Percentiles rank a stretch among this genome's conserved stretches.
These are phyloP conservation scores for Halictus ligatus DNA, from an alignment of 2,888 invertebrate genomes.

Conservation along the genomic window DNA sequence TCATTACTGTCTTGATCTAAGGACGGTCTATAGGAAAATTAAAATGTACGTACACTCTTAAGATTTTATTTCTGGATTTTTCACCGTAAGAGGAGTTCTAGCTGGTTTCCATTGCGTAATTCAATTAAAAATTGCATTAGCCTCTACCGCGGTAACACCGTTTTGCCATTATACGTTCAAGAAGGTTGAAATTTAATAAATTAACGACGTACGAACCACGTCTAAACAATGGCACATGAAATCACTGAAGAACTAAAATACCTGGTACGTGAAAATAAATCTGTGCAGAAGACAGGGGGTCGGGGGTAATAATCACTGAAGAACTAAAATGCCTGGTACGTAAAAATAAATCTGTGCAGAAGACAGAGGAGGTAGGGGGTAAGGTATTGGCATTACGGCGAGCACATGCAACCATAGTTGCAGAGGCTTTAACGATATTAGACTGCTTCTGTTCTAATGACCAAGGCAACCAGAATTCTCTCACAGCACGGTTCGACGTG, in stretches of 20 bases:
- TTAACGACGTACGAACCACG: not conserved
- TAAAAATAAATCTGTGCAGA: not conserved
- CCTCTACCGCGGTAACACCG: not conserved
- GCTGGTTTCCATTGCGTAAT: not conserved
- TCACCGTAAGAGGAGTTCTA: not conserved
- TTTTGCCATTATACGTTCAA: not conserved
- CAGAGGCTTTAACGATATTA: conserved; percentile 64
- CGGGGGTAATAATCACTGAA: no score
- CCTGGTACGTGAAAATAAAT: not conserved
- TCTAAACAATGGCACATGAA: not conserved
- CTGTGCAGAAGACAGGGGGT: not conserved
- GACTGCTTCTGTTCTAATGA: conserved; percentile 70
- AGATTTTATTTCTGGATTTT: not conserved
- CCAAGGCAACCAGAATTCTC: conserved; percentile 67
- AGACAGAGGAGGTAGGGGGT: not conserved
- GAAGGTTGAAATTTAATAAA: no score
- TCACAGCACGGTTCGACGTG: conserved; percentile 54
- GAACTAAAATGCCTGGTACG: not conserved
- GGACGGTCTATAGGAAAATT: not conserved
- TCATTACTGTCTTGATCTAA: not conserved
- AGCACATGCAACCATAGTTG: conserved; percentile 57
- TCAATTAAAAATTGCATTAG: not conserved
- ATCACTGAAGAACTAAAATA: not conserved
- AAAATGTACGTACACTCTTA: not conserved
- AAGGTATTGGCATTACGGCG: conserved; percentile 24